Conservation (phyloP, 2,888 invertebrate genomes). For the Scaptomyza polygonia region DNA sequence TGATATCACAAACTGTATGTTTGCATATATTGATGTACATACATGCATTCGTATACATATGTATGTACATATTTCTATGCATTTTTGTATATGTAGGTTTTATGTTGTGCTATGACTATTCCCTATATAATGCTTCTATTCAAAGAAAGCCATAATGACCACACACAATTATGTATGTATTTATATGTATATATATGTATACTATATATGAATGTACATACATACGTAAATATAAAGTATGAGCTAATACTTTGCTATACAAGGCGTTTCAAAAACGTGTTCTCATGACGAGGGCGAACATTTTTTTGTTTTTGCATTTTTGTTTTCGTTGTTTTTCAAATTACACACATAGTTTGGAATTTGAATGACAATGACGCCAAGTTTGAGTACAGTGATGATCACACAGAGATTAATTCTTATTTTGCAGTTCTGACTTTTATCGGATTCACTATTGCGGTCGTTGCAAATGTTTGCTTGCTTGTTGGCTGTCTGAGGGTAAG, state of each 20-base stretch:
- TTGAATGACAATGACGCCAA: conserved; percentile 54
- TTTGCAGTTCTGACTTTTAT: conserved; percentile 62
- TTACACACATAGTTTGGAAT: conserved; percentile 44
- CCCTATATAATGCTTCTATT: conserved; percentile 5
- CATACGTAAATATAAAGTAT: conserved; percentile 46
- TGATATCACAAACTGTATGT: no score
- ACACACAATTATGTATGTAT: background rate
- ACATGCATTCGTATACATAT: no score
- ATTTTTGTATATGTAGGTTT: conserved; percentile 2
- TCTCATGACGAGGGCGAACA: conserved; percentile 22
- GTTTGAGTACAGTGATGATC: conserved; percentile 38
- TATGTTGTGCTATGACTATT: conserved; percentile 10
- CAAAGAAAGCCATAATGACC: background rate
- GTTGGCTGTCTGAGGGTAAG: conserved; percentile 65
- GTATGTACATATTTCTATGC: background rate
- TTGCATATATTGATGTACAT: no score
- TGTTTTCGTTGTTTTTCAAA: conserved; percentile 17
- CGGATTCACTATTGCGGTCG: conserved; percentile 52
- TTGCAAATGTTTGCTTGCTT: conserved; percentile 62
- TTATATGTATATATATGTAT: conserved; percentile 4
- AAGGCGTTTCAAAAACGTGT: conserved; percentile 57
- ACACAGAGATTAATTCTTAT: conserved; percentile 11
- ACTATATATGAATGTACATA: no score
- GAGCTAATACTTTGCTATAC: conserved; percentile 62
- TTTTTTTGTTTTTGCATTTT: conserved; percentile 16